Evolutionary conservation across 2,113 vertebrate genomes (phyloP), one percentile per base, ranked within the genome.

Genomic region (Eublepharis macularius): DNA sequence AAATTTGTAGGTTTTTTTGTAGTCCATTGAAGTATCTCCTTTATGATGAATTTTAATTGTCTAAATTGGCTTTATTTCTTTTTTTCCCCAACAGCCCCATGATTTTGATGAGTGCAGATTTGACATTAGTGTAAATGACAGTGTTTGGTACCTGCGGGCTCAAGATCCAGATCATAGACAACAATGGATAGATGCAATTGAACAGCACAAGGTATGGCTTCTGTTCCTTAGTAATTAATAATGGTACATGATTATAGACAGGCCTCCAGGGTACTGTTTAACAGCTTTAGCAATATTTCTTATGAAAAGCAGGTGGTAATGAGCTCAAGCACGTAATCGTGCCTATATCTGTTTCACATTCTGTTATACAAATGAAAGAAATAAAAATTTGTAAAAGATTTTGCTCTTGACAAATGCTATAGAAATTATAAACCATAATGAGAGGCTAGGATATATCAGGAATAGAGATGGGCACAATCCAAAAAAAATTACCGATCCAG

Each of bases 91-190:
- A 87, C 94, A 99, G 99, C 99, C 99, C 80, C 99, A 99, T 90
- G 98, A 99, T 93, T 99, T 99, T 95, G 99, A 99, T 7, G 98
- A 99, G 95, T 99, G 99, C 95, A 98, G 99, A 90, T 98, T 99
- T 95, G 99, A 99, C 94, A 98, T 99, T 94, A 99, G 98, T 1
- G 98, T 99, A 70, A 99, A 99, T 49, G 99, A 99, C 88, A 99
- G 98, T 14, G 97, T 99, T 87, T 99, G 99, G 99, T 99, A 99
- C 92, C 97, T 99, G 86, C 96, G 99, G 84, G 98, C 99, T 57
- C 98, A 99, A 88, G 98, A 99, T 91, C 97, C 97, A 3, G 97
- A 98, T 87, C 98, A 99, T 87, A 97, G 98, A 90, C 98, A 97
- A 1, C 97, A 98, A 76, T 99, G 99, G 99, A 97, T 99, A 85